A percentile compares a stretch with the other conserved stretches of the same genome.
Evolutionary conservation across 2,888 invertebrate species (phyloP).

Genomic region (Plutella xylostella): DNA sequence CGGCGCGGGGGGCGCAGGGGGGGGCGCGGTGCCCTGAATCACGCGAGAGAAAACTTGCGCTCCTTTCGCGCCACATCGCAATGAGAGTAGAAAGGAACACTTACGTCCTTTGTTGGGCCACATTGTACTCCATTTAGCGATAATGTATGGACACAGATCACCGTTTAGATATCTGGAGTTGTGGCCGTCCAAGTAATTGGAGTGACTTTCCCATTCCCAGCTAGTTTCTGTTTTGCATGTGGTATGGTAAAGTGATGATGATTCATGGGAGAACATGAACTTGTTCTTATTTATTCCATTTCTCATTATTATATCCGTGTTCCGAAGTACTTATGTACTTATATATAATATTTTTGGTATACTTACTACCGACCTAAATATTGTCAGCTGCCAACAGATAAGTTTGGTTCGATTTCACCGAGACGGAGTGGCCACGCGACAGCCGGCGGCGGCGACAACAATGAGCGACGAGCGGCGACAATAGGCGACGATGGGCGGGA

Average conservation of each 20-base stretch:
- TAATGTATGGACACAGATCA: neutral
- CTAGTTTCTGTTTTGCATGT: no score
- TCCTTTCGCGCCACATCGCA: conserved; percentile 8
- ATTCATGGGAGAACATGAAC: no score
- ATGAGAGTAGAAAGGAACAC: conserved; percentile 3
- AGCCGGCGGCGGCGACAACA: conserved; percentile 24
- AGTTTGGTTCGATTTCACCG: conserved; percentile 10
- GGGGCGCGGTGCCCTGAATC: conserved; percentile 62
- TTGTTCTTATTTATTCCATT: neutral
- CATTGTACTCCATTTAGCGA: neutral
- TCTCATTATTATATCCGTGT: neutral
- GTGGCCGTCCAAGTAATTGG: no score
- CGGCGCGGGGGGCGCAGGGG: no score
- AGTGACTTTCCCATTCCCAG: no score
- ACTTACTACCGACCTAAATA: no score
- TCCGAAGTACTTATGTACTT: no score
- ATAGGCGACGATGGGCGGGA: conserved; percentile 54
- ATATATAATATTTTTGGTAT: no score
- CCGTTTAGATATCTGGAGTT: no score
- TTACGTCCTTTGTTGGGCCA: neutral
- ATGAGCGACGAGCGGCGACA: conserved; percentile 9
- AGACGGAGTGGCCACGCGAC: neutral
- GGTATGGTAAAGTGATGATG: no score
- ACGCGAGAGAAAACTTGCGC: conserved; percentile 56
- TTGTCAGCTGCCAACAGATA: no score